These are phyloP conservation scores for Oligia latruncula DNA, from an alignment of 2,888 invertebrate genomes.

Conservation along the genomic window DNA sequence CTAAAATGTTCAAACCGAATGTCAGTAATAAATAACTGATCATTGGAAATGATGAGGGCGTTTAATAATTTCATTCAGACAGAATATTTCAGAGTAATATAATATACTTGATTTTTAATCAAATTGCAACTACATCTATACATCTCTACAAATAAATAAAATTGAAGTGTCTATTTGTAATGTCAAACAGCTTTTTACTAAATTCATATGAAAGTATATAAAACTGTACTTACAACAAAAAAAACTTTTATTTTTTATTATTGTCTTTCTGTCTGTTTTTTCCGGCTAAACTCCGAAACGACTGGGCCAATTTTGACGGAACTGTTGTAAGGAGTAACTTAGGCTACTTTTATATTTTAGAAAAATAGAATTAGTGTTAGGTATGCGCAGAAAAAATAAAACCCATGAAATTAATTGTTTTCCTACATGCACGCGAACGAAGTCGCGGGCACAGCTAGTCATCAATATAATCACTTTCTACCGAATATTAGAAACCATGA, in stretches of 20 bases:
- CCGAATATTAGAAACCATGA: constrained; percentile 23
- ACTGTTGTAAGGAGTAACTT: not conserved
- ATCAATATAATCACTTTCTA: constrained; percentile 19
- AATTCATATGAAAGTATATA: not conserved
- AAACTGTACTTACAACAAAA: not conserved
- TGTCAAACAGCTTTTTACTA: not conserved
- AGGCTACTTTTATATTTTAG: not conserved
- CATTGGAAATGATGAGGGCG: not conserved
- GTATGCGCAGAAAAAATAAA: not conserved
- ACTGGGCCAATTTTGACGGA: not conserved
- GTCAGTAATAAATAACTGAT: not conserved
- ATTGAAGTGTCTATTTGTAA: not conserved
- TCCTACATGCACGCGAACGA: not conserved
- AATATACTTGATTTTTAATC: not conserved
- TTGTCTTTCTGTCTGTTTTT: not conserved
- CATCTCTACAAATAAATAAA: not conserved
- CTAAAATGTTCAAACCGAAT: not conserved
- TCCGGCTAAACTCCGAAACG: not conserved
- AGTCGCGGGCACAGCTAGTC: not conserved
- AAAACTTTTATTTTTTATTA: not conserved
- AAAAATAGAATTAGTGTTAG: not conserved
- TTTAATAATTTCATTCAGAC: constrained; percentile 4
- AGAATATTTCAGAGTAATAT: constrained; percentile 3
- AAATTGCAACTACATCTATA: not conserved
- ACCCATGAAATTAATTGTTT: not conserved